These are phyloP conservation scores for Chaetophractus vellerosus DNA, from an alignment of 2,797 vertebrate genomes.

Conservation along the genomic window DNA sequence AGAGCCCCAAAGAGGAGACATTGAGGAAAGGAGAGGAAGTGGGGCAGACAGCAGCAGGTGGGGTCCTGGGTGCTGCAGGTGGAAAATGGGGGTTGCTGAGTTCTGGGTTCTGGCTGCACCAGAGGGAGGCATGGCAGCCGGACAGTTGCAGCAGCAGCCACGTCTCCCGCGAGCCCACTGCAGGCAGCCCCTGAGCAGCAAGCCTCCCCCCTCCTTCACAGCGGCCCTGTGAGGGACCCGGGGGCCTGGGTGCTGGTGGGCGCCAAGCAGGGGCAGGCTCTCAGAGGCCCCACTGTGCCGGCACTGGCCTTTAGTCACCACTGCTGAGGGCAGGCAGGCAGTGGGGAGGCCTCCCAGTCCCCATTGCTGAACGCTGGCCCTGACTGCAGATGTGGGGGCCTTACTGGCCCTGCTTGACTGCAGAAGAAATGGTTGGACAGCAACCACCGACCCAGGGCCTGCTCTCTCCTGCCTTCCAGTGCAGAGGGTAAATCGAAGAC, in stretches of 20 bases:
- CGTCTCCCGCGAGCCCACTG: too few species aligned
- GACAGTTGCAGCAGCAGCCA: not conserved
- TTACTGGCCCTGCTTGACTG: too few species aligned
- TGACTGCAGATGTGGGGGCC: too few species aligned
- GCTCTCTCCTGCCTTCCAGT: not conserved
- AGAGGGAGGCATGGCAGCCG: not conserved
- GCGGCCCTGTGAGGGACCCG: not conserved
- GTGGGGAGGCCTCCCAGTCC: not conserved
- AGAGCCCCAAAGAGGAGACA: not conserved
- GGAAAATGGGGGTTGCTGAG: not conserved
- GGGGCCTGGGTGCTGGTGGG: not conserved
- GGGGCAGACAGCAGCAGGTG: not conserved
- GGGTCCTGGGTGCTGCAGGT: not conserved
- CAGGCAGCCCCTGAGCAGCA: fast-evolving
- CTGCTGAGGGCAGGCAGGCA: not conserved
- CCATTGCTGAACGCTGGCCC: too few species aligned
- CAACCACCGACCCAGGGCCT: too few species aligned
- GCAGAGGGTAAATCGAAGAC: not conserved
- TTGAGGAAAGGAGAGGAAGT: not conserved
- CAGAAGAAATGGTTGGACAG: too few species aligned
- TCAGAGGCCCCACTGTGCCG: too few species aligned
- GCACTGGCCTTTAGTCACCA: not conserved
- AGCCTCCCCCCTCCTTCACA: not conserved
- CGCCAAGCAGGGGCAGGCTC: not conserved
- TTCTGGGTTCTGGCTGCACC: not conserved